Base-by-base conservation (phyloP, 2,797 vertebrate species). In the Acanthis flammea region DNA sequence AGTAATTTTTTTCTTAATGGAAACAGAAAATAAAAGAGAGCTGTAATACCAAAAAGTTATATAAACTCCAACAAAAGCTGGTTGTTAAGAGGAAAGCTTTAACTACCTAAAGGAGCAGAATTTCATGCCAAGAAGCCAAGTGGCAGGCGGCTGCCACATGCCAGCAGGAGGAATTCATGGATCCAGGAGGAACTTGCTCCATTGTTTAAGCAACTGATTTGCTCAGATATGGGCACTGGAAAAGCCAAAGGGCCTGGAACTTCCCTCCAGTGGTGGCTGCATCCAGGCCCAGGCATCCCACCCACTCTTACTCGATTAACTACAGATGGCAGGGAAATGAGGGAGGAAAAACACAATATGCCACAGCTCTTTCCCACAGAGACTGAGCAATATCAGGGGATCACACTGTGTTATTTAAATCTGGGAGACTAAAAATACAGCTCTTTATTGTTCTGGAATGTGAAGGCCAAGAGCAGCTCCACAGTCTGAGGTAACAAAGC, bases 341-440 rank as follows among this genome's bases (percentile, higher is more conserved):
- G 65, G 65, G 72, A 85, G 71, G 85, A 65, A 80, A 88, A 93
- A 54, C 78, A 93, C 89, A 81, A 66, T 78, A 55, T 33, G 53
- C 65, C 72, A 24, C 55, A 85, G 75, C 51, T 65, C 67, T 67
- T 90, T 62, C 81, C 92, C 87, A 62, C 53, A 80, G 67, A 87
- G 85, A 70, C 72, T 67, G 39, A 84, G 77, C 84, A 91, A 6
- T 65, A 86, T 90, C 75, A 88, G 65, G 71, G 74, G 42, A 89
- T 94, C 86, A 63, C 27, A 92, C 66, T 93, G 94, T 28, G 91
- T 77, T 94, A 92, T 91, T 96, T 93, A 86, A 95, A 91, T 83
- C 17, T 17, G 75, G 18, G 78, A 96, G 93, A 87, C 95, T 95
- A 97, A 96, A 96, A 96, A 88, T 87, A 95, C 95, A 78, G 70